phyloP scores from a whole-genome alignment of 1,140 invertebrate species.

The Conus ventricosus region DNA sequence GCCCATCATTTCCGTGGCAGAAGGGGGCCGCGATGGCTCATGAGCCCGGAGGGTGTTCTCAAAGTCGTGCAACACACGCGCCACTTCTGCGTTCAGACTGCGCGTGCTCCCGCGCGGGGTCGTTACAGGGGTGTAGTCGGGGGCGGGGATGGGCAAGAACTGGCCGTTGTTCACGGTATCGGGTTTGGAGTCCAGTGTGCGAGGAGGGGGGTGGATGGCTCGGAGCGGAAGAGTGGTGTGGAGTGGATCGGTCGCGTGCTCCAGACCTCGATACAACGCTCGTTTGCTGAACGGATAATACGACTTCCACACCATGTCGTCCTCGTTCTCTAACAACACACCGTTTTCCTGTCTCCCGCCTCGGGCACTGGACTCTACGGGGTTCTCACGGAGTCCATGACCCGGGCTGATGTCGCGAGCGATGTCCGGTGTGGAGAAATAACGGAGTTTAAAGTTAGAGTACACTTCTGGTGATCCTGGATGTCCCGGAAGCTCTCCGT shows the following conservation, averaged over 20 bases:
- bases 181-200: background rate
- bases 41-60: slow-evolving; percentile 14
- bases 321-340: background rate
- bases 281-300: background rate
- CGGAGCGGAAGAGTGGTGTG: background rate
- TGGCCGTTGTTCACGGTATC: background rate
- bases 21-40: slow-evolving; percentile 5
- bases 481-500: no score
- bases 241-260: background rate
- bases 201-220: background rate
- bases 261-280: background rate
- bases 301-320: background rate
- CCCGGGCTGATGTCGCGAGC: background rate
- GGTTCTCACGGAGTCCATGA: background rate
- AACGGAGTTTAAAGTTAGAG: slow-evolving; percentile 27
- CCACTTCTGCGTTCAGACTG: slow-evolving; percentile 30
- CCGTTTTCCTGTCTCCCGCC: background rate
- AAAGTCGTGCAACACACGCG: slow-evolving; percentile 25
- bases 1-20: background rate
- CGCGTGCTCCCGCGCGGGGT: background rate
- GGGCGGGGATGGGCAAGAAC: background rate
- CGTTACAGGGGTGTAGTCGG: background rate
- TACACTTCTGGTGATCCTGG: background rate
- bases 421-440: slow-evolving; percentile 12
- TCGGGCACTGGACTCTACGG: background rate